Conservation (phyloP, 2,797 vertebrate genomes). For the Cryptoblepharus egeriae region DNA sequence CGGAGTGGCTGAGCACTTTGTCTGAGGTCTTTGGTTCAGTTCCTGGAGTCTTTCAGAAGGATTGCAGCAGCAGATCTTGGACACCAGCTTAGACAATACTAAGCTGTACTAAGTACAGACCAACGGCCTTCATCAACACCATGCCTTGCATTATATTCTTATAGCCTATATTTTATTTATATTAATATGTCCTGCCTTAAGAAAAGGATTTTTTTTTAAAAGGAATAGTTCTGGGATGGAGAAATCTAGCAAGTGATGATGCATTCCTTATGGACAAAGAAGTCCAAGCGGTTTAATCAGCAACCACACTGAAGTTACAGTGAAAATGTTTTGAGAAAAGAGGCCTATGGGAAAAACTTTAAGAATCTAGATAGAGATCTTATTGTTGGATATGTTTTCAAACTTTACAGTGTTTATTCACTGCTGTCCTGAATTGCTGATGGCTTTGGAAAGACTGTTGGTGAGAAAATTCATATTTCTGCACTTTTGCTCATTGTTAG, state of each 20-base stretch:
- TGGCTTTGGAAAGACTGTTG: background rate
- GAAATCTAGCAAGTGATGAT: background rate
- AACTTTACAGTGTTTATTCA: background rate
- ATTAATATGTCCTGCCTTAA: background rate
- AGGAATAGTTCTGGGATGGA: background rate
- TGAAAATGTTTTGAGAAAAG: background rate
- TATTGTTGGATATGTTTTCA: background rate
- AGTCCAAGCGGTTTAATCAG: background rate
- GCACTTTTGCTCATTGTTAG: conserved; percentile 50
- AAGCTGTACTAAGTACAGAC: background rate
- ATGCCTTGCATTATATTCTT: background rate
- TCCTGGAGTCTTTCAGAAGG: background rate
- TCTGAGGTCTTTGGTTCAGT: background rate
- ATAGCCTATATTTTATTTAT: background rate
- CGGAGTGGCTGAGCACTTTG: background rate
- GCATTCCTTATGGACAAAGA: background rate
- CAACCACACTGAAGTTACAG: background rate
- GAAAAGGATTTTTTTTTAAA: background rate
- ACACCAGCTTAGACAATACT: background rate
- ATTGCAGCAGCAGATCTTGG: background rate
- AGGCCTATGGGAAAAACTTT: background rate
- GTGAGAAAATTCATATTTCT: conserved; percentile 43
- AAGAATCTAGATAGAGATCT: conserved; percentile 5
- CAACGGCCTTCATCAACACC: background rate
- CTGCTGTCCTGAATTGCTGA: conserved; percentile 39